These are phyloP conservation scores for Papilio xuthus DNA, from an alignment of 1,140 invertebrate species.

Conservation along the genomic window DNA sequence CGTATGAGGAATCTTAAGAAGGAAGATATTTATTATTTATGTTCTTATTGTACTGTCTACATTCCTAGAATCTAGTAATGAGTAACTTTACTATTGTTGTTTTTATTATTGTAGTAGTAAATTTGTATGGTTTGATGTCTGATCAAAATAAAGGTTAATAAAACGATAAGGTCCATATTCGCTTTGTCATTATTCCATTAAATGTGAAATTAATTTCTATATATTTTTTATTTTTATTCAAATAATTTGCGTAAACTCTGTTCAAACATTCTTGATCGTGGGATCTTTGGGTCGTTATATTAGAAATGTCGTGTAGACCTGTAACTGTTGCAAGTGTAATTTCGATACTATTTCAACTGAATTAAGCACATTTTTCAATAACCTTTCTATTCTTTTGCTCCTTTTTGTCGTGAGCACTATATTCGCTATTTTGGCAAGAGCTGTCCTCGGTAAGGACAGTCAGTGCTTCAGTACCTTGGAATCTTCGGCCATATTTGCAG, in stretches of 20 bases:
- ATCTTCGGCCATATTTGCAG: slow-evolving; percentile 37
- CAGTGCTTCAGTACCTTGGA: not conserved
- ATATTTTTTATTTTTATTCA: too few relatives aligned
- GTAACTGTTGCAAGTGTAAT: not conserved
- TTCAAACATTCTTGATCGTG: slow-evolving; percentile 2
- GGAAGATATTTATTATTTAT: slow-evolving; percentile 1
- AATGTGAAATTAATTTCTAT: not conserved
- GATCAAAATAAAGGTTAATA: not conserved
- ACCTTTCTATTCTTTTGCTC: not conserved
- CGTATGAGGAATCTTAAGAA: slow-evolving; percentile 4
- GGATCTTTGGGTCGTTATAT: not conserved
- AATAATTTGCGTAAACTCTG: too few relatives aligned
- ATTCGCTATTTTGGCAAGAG: slow-evolving; percentile 29
- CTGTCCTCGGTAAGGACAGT: slow-evolving; percentile 1
- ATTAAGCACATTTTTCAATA: slow-evolving; percentile 3
- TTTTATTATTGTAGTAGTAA: not conserved
- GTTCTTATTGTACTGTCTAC: slow-evolving; percentile 16
- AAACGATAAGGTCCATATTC: not conserved
- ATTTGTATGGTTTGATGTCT: not conserved
- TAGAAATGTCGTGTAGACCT: not conserved
- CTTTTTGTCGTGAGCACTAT: not conserved
- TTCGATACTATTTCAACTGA: not conserved
- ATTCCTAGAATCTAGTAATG: slow-evolving; percentile 13
- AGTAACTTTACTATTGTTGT: not conserved
- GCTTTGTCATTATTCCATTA: not conserved